These are phyloP conservation scores for Clinocottus analis DNA, from an alignment of 2,113 vertebrate genomes.

Conservation along the genomic window DNA sequence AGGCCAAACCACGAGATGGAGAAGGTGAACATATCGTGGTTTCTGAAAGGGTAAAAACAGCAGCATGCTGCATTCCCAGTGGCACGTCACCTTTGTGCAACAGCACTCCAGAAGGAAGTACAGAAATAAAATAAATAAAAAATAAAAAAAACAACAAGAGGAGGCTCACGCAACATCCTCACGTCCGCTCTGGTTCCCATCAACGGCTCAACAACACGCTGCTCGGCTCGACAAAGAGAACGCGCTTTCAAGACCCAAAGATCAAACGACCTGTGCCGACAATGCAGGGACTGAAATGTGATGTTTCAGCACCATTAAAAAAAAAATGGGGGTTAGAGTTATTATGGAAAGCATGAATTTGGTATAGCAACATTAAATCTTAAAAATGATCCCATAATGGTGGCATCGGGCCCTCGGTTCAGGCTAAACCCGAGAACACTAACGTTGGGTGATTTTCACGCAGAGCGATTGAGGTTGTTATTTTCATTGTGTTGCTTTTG, in stretches of 20 bases:
- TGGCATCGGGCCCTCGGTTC: too few species aligned
- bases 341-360: too few species aligned
- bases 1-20: slow-evolving; percentile 38
- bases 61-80: slow-evolving; percentile 29
- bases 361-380: too few species aligned
- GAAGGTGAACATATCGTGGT: slow-evolving; percentile 48
- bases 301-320: too few species aligned
- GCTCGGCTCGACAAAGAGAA: too few species aligned
- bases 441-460: too few species aligned
- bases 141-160: too few species aligned
- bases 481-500: too few species aligned
- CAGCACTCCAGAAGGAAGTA: slow-evolving; percentile 11
- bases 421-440: too few species aligned
- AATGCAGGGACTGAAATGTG: not conserved
- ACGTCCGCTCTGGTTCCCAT: slow-evolving; percentile 65
- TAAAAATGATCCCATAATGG: too few species aligned
- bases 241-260: slow-evolving; percentile 8
- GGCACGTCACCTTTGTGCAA: slow-evolving; percentile 50
- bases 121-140: not conserved
- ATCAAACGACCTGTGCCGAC: slow-evolving; percentile 21
- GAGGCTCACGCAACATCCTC: slow-evolving; percentile 54
- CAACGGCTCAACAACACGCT: slow-evolving; percentile 56
- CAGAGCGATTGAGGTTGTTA: too few species aligned
- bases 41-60: slow-evolving; percentile 47
- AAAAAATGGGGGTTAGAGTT: too few species aligned